phyloP scores from a whole-genome alignment of 2,113 vertebrate species.

The Lasiurus cinereus region DNA sequence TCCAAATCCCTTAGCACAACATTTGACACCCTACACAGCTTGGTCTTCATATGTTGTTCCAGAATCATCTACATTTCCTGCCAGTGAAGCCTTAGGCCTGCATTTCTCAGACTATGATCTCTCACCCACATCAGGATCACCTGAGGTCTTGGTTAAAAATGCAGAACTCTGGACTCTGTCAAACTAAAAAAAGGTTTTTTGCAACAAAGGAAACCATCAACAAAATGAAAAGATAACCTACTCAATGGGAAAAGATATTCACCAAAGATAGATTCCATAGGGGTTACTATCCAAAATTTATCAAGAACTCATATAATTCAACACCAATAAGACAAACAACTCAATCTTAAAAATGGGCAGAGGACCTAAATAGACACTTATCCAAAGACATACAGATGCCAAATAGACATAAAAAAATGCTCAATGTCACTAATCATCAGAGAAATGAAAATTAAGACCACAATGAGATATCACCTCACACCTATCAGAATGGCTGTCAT shows the following conservation, averaged over 20 bases:
- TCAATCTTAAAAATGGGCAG: not conserved
- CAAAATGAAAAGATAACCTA: not conserved
- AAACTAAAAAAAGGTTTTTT: not conserved
- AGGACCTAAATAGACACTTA: not conserved
- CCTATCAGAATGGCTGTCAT: not conserved
- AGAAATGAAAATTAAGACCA: not conserved
- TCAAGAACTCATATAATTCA: not conserved
- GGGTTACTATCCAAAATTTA: not conserved
- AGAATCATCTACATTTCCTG: not conserved
- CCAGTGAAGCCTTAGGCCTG: not conserved
- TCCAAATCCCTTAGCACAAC: not conserved
- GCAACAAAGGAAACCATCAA: not conserved
- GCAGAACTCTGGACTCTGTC: not conserved
- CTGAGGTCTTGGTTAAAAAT: not conserved
- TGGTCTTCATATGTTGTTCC: not conserved
- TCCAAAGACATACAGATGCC: not conserved
- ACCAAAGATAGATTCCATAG: not conserved
- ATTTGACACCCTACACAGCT: conserved; percentile 1
- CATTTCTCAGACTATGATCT: not conserved
- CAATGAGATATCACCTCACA: not conserved
- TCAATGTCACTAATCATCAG: not conserved
- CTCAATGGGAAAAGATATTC: not conserved
- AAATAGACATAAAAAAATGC: not conserved
- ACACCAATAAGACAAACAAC: not conserved
- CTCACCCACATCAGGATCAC: not conserved